Evolutionary conservation across 2,113 vertebrate genomes (phyloP).

Genomic region (Daubentonia madagascariensis): DNA sequence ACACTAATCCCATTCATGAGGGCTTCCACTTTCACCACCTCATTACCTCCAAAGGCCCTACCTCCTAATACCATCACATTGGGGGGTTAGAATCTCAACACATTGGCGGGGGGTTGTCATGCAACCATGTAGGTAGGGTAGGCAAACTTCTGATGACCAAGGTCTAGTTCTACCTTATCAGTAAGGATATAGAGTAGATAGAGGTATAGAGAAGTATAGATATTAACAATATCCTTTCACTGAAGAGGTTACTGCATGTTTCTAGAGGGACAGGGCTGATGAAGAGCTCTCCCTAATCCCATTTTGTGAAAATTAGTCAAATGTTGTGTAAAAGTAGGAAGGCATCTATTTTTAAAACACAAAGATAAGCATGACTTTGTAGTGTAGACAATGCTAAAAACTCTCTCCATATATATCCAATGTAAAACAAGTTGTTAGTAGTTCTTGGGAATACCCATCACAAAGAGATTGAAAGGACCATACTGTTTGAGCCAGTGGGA

Average conservation of each 20-base stretch:
- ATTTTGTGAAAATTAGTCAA: not conserved
- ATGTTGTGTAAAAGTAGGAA: not conserved
- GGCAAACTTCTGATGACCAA: not conserved
- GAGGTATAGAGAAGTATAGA: too few relatives aligned
- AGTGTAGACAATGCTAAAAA: not conserved
- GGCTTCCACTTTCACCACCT: not conserved
- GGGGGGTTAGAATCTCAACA: not conserved
- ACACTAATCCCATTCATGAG: not conserved
- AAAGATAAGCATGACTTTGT: not conserved
- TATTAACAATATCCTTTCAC: not conserved
- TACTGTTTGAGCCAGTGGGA: not conserved
- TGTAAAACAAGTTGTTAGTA: not conserved
- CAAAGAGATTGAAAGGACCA: not conserved
- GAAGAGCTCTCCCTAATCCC: not conserved
- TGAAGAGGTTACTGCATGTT: not conserved
- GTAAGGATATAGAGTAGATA: too few relatives aligned
- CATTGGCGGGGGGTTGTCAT: not conserved
- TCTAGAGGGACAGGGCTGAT: too few relatives aligned
- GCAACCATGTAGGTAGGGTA: not conserved
- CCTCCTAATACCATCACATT: not conserved
- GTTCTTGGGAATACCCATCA: not conserved
- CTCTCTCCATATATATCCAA: not conserved
- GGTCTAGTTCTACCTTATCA: not conserved
- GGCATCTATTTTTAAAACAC: not conserved
- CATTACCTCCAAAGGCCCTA: not conserved